phyloP scores from a whole-genome alignment of 37 sponge, comb jelly and placozoan species.

The Tethya wilhelma region DNA sequence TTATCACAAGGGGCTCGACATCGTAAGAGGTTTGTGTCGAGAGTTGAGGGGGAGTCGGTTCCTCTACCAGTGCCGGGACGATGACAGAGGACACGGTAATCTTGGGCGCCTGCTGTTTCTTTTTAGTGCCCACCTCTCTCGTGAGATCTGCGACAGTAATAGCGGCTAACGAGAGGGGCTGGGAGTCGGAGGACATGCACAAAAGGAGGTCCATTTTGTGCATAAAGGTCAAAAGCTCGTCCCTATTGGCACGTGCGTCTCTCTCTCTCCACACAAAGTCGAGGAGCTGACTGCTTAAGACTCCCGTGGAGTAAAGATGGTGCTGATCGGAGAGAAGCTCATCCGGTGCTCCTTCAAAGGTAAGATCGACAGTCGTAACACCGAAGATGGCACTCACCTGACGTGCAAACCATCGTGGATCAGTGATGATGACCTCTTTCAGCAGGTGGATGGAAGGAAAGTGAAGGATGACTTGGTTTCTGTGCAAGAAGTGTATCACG shows the following conservation, averaged over 20 bases:
- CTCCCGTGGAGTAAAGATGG: constrained; percentile 9
- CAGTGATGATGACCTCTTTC: constrained; percentile 52
- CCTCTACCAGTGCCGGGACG: constrained; percentile 47
- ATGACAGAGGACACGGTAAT: constrained; percentile 20
- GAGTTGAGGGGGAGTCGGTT: constrained; percentile 26
- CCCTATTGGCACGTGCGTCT: background rate
- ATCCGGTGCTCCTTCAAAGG: background rate
- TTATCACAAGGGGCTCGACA: constrained; percentile 51
- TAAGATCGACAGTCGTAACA: background rate
- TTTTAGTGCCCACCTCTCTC: background rate
- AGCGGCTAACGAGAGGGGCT: constrained; percentile 5
- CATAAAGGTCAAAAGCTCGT: constrained; percentile 45
- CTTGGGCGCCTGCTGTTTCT: background rate
- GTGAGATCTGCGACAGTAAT: constrained; percentile 16
- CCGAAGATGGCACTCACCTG: constrained; percentile 55
- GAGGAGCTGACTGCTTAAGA: constrained; percentile 43
- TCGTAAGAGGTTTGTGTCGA: constrained; percentile 20
- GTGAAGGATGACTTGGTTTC: constrained; percentile 60
- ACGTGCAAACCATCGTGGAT: constrained; percentile 54
- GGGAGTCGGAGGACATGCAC: constrained; percentile 21
- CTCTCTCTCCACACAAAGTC: constrained; percentile 53
- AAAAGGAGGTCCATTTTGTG: constrained; percentile 76
- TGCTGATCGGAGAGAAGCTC: constrained; percentile 45
- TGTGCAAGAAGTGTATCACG: constrained; percentile 60
- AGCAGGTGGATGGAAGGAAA: constrained; percentile 41